phyloP scores from a whole-genome alignment of 2,113 vertebrate genomes.

The Halichoerus grypus region DNA sequence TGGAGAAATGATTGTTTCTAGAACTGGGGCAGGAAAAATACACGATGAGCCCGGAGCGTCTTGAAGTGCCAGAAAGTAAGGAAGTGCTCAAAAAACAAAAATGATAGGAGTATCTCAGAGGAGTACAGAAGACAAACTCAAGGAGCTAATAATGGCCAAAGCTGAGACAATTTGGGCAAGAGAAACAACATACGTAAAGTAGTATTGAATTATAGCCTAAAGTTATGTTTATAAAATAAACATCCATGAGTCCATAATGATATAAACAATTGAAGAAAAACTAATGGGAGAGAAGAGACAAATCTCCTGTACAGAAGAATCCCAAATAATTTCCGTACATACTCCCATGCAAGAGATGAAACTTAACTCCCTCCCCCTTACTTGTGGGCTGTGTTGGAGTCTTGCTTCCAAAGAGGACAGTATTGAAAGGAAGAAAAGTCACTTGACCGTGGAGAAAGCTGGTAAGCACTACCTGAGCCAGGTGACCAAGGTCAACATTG shows the following conservation, averaged over 20 bases:
- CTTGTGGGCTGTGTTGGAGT: not conserved
- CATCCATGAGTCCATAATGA: not conserved
- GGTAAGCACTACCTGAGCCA: not conserved
- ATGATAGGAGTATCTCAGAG: not conserved
- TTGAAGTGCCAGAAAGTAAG: slow-evolving; percentile 12
- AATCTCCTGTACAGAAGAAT: not conserved
- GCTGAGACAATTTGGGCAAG: not conserved
- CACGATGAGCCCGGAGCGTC: not conserved
- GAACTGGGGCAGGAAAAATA: not conserved
- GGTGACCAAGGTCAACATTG: not conserved
- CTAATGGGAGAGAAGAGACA: not conserved
- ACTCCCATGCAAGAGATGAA: not conserved
- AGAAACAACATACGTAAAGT: slow-evolving; percentile 26
- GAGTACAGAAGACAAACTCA: not conserved
- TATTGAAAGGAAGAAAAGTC: not conserved
- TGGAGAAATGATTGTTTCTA: slow-evolving; percentile 25
- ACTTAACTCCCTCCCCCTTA: not conserved
- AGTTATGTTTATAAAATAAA: slow-evolving; percentile 37
- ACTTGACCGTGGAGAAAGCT: not conserved
- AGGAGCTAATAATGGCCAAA: not conserved
- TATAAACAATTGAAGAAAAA: not conserved
- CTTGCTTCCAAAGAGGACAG: not conserved
- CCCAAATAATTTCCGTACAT: not conserved
- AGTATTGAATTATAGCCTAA: slow-evolving; percentile 26
- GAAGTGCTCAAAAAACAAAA: not conserved